A percentile compares a stretch with the other conserved stretches of the same genome.
phyloP scores from a whole-genome alignment of 2,797 vertebrate species.

The Eulemur coronatus region DNA sequence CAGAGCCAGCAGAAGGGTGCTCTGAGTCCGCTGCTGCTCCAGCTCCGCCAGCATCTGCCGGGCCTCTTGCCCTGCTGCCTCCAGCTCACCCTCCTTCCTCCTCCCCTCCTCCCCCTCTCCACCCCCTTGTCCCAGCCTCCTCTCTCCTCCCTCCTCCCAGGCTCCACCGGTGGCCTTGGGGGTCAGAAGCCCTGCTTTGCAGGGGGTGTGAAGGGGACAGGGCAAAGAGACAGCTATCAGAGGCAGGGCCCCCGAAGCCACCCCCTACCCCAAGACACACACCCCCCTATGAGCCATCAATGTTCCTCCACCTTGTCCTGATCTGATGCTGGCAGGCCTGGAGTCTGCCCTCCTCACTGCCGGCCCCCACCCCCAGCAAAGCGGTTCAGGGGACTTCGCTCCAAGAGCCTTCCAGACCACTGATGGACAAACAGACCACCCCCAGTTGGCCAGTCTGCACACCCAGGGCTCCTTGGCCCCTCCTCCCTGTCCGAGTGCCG shows the following conservation, averaged over 20 bases:
- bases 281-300: not conserved
- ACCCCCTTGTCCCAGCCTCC: conserved; percentile 79
- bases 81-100: conserved; percentile 67
- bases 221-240: not conserved
- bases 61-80: conserved; percentile 73
- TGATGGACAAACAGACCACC: not conserved
- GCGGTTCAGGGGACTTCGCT: not conserved
- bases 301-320: not conserved
- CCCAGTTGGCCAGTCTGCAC: not conserved
- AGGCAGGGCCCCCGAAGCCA: not conserved
- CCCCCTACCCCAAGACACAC: not conserved
- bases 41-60: conserved; percentile 31
- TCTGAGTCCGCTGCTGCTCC: not conserved
- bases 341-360: not conserved
- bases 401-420: not conserved
- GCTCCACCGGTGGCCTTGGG: conserved; percentile 62
- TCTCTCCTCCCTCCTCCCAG: conserved; percentile 65
- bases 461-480: not conserved
- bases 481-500: not conserved
- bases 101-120: conserved; percentile 74
- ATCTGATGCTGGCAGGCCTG: not conserved
- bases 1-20: not conserved
- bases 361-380: not conserved
- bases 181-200: conserved; percentile 54
- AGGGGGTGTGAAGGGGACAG: not conserved